A percentile compares a stretch with the other conserved stretches of the same genome.
phyloP scores from a whole-genome alignment of 37 sponge, comb jelly and placozoan species.

The Crambe crambe region DNA sequence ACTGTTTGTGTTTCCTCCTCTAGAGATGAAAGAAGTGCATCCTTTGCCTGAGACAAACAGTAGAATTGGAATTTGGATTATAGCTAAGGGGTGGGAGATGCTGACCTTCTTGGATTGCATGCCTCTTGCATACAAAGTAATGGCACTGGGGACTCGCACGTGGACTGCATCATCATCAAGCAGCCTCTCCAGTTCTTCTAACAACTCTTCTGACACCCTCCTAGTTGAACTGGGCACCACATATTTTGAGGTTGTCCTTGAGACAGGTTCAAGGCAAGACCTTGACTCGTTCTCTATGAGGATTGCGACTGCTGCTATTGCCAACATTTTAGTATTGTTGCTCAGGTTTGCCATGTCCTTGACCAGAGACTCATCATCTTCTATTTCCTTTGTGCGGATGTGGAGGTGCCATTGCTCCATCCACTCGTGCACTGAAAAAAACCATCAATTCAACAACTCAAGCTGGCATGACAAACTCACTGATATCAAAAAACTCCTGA shows the following conservation, averaged over 20 bases:
- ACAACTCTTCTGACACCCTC: background rate
- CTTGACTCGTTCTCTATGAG: conserved; percentile 22
- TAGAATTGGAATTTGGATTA: no score
- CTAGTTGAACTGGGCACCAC: background rate
- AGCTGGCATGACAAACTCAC: conserved; percentile 3
- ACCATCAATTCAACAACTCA: background rate
- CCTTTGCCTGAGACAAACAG: conserved; percentile 31
- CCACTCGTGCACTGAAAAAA: conserved; percentile 61
- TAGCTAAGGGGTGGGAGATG: background rate
- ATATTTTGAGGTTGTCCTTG: background rate
- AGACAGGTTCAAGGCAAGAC: background rate
- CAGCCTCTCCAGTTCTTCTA: conserved; percentile 23
- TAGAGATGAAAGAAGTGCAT: conserved; percentile 46
- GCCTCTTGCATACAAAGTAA: conserved; percentile 24
- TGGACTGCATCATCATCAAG: conserved; percentile 16
- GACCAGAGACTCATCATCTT: background rate
- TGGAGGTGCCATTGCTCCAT: conserved; percentile 37
- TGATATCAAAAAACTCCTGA: conserved; percentile 25
- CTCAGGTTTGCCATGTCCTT: conserved; percentile 32
- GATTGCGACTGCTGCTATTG: conserved; percentile 21
- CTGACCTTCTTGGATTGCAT: background rate
- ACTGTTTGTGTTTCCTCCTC: background rate
- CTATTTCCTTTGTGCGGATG: conserved; percentile 15
- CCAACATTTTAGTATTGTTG: conserved; percentile 37
- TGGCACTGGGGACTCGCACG: conserved; percentile 50